Evolutionary conservation across 2,888 invertebrate species (phyloP).

Genomic region (Drosophila yooni): DNA sequence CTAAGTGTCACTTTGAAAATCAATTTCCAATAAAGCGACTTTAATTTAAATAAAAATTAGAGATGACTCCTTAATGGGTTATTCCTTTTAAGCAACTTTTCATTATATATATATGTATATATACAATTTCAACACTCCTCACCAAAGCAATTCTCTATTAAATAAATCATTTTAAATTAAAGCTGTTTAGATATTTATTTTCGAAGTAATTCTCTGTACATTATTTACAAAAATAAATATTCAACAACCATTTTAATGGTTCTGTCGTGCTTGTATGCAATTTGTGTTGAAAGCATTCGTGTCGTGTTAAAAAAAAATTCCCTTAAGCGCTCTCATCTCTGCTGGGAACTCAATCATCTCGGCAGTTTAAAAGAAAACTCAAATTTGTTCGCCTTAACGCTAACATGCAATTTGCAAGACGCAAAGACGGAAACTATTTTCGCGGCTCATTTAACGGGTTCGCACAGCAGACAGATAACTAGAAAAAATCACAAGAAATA

Average conservation of each 20-base stretch:
- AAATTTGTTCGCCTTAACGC: conserved; percentile 12
- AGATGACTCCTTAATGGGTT: neutral
- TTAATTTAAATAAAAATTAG: neutral
- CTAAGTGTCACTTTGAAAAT: neutral
- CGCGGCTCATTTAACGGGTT: conserved; percentile 78
- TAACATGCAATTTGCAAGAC: conserved; percentile 53
- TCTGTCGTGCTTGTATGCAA: neutral
- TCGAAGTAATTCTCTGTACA: neutral
- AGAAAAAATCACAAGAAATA: conserved; percentile 34
- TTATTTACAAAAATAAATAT: neutral
- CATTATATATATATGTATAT: neutral
- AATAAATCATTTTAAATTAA: neutral
- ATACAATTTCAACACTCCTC: neutral
- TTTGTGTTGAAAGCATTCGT: neutral
- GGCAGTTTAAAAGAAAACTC: conserved; percentile 19
- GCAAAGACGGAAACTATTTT: conserved; percentile 77
- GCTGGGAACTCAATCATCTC: conserved; percentile 28
- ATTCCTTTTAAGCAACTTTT: neutral
- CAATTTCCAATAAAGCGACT: neutral
- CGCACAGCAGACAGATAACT: conserved; percentile 42
- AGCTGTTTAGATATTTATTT: neutral
- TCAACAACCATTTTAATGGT: neutral
- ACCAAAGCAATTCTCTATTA: neutral
- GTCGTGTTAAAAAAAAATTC: neutral
- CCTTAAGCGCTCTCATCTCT: conserved; percentile 4